Evolutionary conservation across 2,797 vertebrate species (phyloP).

Genomic region (Typhlichthys eigenmanni): DNA sequence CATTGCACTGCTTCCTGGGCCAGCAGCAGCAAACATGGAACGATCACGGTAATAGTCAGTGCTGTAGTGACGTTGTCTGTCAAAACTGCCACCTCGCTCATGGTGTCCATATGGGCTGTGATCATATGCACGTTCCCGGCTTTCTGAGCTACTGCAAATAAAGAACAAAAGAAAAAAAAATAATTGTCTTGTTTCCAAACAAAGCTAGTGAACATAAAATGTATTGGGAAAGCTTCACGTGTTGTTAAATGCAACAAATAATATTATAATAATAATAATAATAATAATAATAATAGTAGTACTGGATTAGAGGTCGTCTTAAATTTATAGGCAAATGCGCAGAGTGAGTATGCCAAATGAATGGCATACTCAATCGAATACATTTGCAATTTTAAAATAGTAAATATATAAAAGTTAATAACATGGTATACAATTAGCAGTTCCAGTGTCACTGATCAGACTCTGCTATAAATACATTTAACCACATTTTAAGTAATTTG

Average conservation of each 20-base stretch:
- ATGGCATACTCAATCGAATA: background rate
- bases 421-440: conserved; percentile 4
- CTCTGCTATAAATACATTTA: no score
- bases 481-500: background rate
- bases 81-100: conserved; percentile 93
- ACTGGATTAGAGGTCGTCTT: background rate
- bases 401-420: no score
- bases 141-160: conserved; percentile 92
- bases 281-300: background rate
- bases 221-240: conserved; percentile 3
- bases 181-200: conserved; percentile 28
- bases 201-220: conserved; percentile 4
- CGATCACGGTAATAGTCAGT: conserved; percentile 97
- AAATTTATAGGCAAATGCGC: background rate
- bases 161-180: conserved; percentile 23
- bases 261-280: no score
- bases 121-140: conserved; percentile 97
- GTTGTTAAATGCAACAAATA: conserved; percentile 11
- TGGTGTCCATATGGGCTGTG: conserved; percentile 99
- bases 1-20: conserved; percentile 73
- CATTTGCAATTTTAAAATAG: background rate
- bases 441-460: background rate
- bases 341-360: conserved; percentile 15
- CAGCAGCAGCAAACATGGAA: conserved; percentile 74
- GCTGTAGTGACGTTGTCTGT: conserved; percentile 97